Conservation (phyloP, 1,140 invertebrate genomes). For the Ips typographus region DNA sequence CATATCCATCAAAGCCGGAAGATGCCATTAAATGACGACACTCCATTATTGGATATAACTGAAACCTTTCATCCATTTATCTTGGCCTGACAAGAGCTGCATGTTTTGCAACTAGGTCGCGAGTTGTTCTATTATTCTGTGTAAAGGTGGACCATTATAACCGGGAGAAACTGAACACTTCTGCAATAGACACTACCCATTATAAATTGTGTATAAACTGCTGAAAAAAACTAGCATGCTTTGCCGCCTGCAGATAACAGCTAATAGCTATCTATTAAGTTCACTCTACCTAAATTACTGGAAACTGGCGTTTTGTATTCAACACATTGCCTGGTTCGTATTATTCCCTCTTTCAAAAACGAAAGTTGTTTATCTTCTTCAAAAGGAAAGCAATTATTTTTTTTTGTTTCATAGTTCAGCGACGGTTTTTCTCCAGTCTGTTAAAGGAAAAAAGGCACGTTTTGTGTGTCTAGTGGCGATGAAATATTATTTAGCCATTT, state of each 20-base stretch:
- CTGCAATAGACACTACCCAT: not conserved
- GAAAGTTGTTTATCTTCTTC: constrained; percentile 3
- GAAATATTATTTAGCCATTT: too few species aligned
- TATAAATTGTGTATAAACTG: not conserved
- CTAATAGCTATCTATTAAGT: not conserved
- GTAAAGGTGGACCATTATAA: not conserved
- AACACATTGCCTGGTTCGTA: not conserved
- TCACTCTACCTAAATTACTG: not conserved
- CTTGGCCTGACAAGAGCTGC: not conserved
- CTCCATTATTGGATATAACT: too few species aligned
- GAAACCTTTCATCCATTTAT: too few species aligned
- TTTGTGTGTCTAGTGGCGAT: too few species aligned
- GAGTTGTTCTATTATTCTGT: not conserved
- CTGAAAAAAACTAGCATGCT: not conserved
- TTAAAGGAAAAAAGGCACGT: not conserved
- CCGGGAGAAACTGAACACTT: not conserved
- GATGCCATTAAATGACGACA: too few species aligned
- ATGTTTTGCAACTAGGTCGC: not conserved
- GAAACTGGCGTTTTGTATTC: constrained; percentile 1
- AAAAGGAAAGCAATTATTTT: constrained; percentile 3
- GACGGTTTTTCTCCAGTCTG: not conserved
- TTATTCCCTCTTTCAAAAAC: not conserved
- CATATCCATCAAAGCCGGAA: too few species aligned
- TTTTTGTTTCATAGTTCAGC: not conserved
- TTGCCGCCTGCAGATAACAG: not conserved